These are phyloP conservation scores for Halcyon smyrnensis DNA, from an alignment of 2,797 vertebrate genomes.

Conservation along the genomic window DNA sequence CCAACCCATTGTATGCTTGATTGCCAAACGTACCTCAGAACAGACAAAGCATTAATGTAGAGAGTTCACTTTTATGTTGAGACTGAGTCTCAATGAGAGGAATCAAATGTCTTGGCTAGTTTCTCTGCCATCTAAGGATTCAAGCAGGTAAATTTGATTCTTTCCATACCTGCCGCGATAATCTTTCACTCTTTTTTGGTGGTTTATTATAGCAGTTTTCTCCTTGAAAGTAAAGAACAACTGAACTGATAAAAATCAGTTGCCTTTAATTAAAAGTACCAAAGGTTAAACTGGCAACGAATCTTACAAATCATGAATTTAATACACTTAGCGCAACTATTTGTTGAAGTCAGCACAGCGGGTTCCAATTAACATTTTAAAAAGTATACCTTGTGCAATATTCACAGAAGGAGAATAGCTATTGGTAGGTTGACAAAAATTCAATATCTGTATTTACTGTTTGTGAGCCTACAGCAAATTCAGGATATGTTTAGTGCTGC, in stretches of 20 bases:
- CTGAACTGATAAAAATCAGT: neutral
- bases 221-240: conserved; percentile 24
- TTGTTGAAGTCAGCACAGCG: conserved; percentile 26
- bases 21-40: neutral
- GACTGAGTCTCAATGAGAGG: neutral
- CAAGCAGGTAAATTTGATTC: neutral
- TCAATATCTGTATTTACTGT: neutral
- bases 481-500: neutral
- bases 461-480: neutral
- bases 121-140: neutral
- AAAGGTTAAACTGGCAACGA: neutral
- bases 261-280: conserved; percentile 36
- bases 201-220: neutral
- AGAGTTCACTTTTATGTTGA: neutral
- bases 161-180: neutral
- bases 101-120: neutral
- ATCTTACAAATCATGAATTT: neutral
- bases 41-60: neutral
- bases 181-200: neutral
- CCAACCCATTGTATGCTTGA: neutral
- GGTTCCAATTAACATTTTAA: conserved; percentile 21
- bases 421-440: conserved; percentile 3
- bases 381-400: neutral
- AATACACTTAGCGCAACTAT: neutral
- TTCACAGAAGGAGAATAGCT: neutral